Conservation (phyloP, 1,140 invertebrate genomes). For the Drosophila leontia region DNA sequence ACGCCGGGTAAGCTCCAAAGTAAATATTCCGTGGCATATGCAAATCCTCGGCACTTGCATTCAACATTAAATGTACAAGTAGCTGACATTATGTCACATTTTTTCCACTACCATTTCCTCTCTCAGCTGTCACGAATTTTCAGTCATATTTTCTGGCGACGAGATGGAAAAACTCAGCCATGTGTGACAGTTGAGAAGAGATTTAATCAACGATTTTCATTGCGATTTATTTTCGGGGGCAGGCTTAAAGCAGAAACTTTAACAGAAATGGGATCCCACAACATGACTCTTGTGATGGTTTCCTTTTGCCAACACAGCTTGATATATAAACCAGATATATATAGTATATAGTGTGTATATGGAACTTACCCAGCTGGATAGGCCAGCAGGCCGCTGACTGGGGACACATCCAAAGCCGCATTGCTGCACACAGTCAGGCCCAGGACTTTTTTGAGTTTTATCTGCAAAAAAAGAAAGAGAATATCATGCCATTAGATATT, state of each 20-base stretch:
- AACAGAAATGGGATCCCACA: conserved; percentile 14
- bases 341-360: not conserved
- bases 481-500: conserved; percentile 51
- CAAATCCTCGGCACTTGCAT: conserved; percentile 43
- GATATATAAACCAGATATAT: conserved; percentile 15
- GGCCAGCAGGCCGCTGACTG: conserved; percentile 93
- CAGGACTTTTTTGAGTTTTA: conserved; percentile 96
- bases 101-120: conserved; percentile 8
- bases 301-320: conserved; percentile 16
- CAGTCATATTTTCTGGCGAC: not conserved
- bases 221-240: conserved; percentile 8
- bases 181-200: conserved; percentile 24
- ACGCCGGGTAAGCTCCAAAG: conserved; percentile 37
- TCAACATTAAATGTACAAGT: conserved; percentile 35
- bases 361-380: conserved; percentile 96
- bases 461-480: conserved; percentile 87
- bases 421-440: conserved; percentile 96
- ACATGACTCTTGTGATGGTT: conserved; percentile 3
- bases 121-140: conserved; percentile 17
- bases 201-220: conserved; percentile 54
- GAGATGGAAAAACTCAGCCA: conserved; percentile 43
- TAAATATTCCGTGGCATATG: conserved; percentile 45
- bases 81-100: conserved; percentile 48
- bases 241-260: conserved; percentile 21
- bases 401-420: conserved; percentile 95